Conservation (phyloP, 1,140 invertebrate genomes). For the Coptotermes formosanus region DNA sequence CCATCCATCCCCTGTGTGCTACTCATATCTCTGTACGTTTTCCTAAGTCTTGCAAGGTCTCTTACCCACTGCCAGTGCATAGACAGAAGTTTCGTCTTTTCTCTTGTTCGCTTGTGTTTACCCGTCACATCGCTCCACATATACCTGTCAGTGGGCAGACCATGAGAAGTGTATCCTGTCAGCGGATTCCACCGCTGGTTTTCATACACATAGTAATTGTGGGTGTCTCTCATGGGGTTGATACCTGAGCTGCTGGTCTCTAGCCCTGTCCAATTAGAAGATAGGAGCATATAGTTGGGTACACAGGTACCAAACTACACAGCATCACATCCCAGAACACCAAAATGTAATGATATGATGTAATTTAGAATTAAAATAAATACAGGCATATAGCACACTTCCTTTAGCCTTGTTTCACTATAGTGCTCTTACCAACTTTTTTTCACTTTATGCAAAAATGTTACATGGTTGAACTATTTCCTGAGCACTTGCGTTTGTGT, state of each 20-base stretch:
- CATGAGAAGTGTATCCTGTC: constrained; percentile 79
- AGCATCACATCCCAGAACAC: too few species aligned
- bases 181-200: constrained; percentile 93
- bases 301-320: too few species aligned
- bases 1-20: neutral
- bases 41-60: constrained; percentile 21
- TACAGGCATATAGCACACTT: too few species aligned
- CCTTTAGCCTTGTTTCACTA: too few species aligned
- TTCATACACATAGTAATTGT: constrained; percentile 86
- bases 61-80: constrained; percentile 85
- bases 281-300: neutral
- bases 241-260: constrained; percentile 66
- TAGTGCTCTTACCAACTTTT: too few species aligned
- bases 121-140: constrained; percentile 89
- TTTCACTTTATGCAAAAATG: too few species aligned
- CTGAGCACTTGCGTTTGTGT: too few species aligned
- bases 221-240: constrained; percentile 76
- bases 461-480: too few species aligned
- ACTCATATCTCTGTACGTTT: neutral
- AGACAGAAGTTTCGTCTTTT: constrained; percentile 80
- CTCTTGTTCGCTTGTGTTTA: constrained; percentile 74
- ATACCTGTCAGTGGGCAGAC: constrained; percentile 81
- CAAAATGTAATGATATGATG: too few species aligned
- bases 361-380: too few species aligned
- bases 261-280: constrained; percentile 51